Percentiles rank a stretch among this genome's conserved stretches.
Conservation (phyloP, 2,888 invertebrate genomes). For the Myathropa florea region DNA sequence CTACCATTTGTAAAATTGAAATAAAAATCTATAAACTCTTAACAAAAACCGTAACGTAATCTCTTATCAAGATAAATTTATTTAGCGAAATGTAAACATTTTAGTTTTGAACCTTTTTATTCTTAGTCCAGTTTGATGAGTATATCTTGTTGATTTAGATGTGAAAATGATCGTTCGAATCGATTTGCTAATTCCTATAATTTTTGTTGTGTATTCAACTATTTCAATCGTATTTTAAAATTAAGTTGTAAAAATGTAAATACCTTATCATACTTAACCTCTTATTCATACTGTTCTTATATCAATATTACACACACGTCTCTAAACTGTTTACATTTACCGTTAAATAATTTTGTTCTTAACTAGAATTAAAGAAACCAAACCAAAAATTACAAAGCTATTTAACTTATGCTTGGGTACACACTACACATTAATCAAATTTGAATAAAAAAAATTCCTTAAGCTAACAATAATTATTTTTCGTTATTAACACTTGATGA, state of each 20-base stretch:
- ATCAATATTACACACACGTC: background rate
- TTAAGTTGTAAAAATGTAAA: background rate
- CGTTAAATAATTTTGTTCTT: constrained; percentile 51
- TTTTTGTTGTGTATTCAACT: background rate
- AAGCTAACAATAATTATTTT: constrained; percentile 57
- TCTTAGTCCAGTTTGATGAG: background rate
- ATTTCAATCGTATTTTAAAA: background rate
- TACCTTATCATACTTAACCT: background rate
- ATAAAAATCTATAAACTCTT: constrained; percentile 23
- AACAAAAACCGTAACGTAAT: constrained; percentile 32
- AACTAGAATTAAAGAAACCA: background rate
- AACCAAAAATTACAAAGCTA: constrained; percentile 28
- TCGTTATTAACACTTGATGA: constrained; percentile 50
- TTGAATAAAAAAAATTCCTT: constrained; percentile 22
- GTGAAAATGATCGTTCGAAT: background rate
- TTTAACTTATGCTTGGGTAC: constrained; percentile 48
- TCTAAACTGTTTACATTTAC: constrained; percentile 62
- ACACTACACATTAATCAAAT: constrained; percentile 35
- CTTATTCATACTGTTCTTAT: background rate
- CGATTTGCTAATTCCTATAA: background rate
- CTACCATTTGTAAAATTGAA: constrained; percentile 73
- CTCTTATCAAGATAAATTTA: constrained; percentile 22
- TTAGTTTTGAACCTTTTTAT: background rate
- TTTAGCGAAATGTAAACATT: constrained; percentile 66
- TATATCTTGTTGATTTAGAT: constrained; percentile 1